phyloP scores from a whole-genome alignment of 2,888 invertebrate species.

The Thera obeliscata region DNA sequence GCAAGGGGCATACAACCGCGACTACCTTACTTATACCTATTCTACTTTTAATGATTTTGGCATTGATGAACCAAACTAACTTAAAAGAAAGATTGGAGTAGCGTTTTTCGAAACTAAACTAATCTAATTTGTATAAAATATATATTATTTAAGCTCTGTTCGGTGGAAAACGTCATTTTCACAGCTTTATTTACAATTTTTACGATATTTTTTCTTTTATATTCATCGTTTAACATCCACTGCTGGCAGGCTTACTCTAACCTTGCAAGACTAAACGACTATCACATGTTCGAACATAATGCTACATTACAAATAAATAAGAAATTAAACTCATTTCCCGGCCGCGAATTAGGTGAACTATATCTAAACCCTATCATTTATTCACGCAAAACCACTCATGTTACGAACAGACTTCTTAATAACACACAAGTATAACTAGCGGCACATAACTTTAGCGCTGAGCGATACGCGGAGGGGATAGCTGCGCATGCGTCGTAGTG shows the following conservation, averaged over 20 bases:
- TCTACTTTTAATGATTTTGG: slow-evolving; percentile 19
- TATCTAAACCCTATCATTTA: slow-evolving; percentile 7
- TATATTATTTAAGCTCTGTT: slow-evolving; percentile 46
- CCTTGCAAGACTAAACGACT: slow-evolving; percentile 6
- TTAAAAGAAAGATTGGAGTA: slow-evolving; percentile 13
- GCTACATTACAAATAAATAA: slow-evolving; percentile 31
- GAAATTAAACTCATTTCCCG: slow-evolving; percentile 28
- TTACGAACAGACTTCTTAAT: not conserved
- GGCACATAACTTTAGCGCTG: too few species aligned
- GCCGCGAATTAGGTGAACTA: slow-evolving; percentile 18
- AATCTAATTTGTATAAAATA: slow-evolving; percentile 33
- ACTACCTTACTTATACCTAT: not conserved
- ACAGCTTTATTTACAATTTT: slow-evolving; percentile 34
- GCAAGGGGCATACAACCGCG: not conserved
- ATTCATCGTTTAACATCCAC: slow-evolving; percentile 4
- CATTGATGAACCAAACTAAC: slow-evolving; percentile 24
- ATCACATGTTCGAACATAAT: slow-evolving; percentile 22
- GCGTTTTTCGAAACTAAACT: slow-evolving; percentile 18
- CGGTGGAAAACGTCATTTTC: slow-evolving; percentile 47
- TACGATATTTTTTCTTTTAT: slow-evolving; percentile 13
- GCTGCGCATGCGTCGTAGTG: too few species aligned
- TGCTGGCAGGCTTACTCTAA: not conserved
- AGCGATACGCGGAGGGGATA: too few species aligned
- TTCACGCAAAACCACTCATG: not conserved
- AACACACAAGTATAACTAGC: not conserved